Evolutionary conservation across 2,888 invertebrate genomes (phyloP).

Genomic region (Frankliniella intonsa): DNA sequence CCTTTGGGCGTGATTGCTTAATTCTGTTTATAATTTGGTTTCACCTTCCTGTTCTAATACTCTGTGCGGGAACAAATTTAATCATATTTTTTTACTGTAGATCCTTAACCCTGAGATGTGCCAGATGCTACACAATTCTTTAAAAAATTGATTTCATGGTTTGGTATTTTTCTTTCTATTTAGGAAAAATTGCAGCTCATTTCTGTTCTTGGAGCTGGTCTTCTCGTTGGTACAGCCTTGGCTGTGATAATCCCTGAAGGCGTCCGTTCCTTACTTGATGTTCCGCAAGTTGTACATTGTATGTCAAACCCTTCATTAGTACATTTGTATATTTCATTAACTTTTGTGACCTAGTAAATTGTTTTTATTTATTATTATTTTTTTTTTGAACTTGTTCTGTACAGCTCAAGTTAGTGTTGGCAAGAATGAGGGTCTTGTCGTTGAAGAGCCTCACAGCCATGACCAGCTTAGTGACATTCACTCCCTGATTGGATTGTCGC

Average conservation of each 20-base stretch:
- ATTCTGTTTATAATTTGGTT: conserved; percentile 32
- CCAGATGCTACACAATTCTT: conserved; percentile 25
- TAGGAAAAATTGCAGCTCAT: conserved; percentile 91
- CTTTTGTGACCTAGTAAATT: too few relatives aligned
- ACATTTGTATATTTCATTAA: too few relatives aligned
- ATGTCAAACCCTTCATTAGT: neutral
- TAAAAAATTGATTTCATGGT: conserved; percentile 11
- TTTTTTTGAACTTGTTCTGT: conserved; percentile 32
- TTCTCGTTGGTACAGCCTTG: conserved; percentile 94
- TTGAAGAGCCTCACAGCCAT: conserved; percentile 40
- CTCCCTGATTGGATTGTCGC: conserved; percentile 81
- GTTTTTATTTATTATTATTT: too few relatives aligned
- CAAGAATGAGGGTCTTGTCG: conserved; percentile 44
- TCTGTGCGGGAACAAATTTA: conserved; percentile 14
- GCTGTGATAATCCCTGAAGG: conserved; percentile 99
- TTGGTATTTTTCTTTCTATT: conserved; percentile 41
- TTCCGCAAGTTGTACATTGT: neutral
- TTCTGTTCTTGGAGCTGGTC: conserved; percentile 93
- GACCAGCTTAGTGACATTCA: conserved; percentile 57
- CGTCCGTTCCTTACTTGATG: conserved; percentile 67
- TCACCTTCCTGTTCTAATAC: neutral
- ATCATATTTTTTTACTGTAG: conserved; percentile 14
- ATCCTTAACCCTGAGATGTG: neutral
- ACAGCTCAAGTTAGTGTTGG: conserved; percentile 44
- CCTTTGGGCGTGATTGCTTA: conserved; percentile 24